phyloP scores from a whole-genome alignment of 2,797 vertebrate species.

The Gallinago solitaria region DNA sequence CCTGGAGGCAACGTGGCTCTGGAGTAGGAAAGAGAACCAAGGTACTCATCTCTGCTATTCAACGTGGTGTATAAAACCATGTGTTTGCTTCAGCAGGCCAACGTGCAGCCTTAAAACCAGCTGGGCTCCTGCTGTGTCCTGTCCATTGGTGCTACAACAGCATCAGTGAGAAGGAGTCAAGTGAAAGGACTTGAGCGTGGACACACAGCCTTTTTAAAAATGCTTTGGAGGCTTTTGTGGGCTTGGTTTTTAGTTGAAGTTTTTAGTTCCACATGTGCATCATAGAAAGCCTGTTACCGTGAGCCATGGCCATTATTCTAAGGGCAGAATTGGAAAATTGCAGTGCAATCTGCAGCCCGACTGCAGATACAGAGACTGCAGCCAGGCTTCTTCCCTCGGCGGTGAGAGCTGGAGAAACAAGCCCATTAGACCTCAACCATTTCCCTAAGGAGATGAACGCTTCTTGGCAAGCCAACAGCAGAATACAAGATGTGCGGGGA shows the following conservation, averaged over 20 bases:
- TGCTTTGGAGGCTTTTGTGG: neutral
- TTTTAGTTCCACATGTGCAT: neutral
- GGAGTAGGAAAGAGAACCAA: neutral
- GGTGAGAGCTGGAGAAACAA: neutral
- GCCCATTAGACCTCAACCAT: neutral
- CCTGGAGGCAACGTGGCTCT: neutral
- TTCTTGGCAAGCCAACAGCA: neutral
- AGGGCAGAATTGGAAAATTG: neutral
- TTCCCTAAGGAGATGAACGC: neutral
- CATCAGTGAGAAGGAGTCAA: neutral
- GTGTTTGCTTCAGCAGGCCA: neutral
- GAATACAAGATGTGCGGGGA: neutral
- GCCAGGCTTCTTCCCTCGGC: neutral
- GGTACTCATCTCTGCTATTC: neutral
- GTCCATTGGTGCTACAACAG: neutral
- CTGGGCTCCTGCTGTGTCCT: neutral
- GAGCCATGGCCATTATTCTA: neutral
- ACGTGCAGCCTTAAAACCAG: rapidly evolving
- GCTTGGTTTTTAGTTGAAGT: neutral
- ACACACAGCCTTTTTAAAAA: rapidly evolving
- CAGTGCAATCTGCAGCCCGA: neutral
- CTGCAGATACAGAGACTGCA: neutral
- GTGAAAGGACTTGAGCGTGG: neutral
- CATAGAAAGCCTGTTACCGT: neutral
- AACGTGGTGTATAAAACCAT: neutral